Conservation (phyloP, 2,113 vertebrate species). For the Notothenia rossii region DNA sequence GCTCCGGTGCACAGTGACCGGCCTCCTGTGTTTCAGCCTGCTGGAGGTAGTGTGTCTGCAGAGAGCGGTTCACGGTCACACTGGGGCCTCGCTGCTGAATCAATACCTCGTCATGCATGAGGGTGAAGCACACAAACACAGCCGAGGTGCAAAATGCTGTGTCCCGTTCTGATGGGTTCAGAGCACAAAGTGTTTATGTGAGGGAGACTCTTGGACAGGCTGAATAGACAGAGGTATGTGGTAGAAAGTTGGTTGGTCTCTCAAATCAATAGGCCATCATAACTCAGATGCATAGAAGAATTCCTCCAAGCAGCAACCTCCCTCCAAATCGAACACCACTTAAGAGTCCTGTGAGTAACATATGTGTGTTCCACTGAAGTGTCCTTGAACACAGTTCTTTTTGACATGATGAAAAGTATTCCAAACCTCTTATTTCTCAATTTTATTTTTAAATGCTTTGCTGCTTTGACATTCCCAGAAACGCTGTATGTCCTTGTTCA, state of each 20-base stretch:
- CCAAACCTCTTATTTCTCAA: too few relatives aligned
- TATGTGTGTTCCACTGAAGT: background rate
- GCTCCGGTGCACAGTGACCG: slow-evolving; percentile 11
- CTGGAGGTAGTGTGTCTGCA: slow-evolving; percentile 26
- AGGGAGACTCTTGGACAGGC: slow-evolving; percentile 15
- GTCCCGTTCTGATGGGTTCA: slow-evolving; percentile 20
- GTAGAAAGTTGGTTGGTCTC: slow-evolving; percentile 16
- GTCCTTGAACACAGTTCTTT: background rate
- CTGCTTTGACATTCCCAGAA: background rate
- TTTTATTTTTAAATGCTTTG: background rate
- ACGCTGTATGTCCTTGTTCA: background rate
- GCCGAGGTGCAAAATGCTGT: slow-evolving; percentile 1
- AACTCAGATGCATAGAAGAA: slow-evolving; percentile 34
- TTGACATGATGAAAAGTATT: slow-evolving; percentile 4
- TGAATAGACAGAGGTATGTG: slow-evolving; percentile 30
- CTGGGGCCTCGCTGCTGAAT: slow-evolving; percentile 34
- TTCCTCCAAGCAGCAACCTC: background rate
- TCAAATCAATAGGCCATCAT: slow-evolving; percentile 47
- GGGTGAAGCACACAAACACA: background rate
- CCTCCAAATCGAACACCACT: slow-evolving; percentile 29
- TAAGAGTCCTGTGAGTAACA: slow-evolving; percentile 2
- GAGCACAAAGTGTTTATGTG: slow-evolving; percentile 16
- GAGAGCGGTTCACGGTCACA: slow-evolving; percentile 29
- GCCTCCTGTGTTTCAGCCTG: slow-evolving; percentile 13
- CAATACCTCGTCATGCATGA: slow-evolving; percentile 37